A percentile compares a stretch with the other conserved stretches of the same genome.
Evolutionary conservation across 1,140 invertebrate genomes (phyloP).

Genomic region (Planococcus citri): DNA sequence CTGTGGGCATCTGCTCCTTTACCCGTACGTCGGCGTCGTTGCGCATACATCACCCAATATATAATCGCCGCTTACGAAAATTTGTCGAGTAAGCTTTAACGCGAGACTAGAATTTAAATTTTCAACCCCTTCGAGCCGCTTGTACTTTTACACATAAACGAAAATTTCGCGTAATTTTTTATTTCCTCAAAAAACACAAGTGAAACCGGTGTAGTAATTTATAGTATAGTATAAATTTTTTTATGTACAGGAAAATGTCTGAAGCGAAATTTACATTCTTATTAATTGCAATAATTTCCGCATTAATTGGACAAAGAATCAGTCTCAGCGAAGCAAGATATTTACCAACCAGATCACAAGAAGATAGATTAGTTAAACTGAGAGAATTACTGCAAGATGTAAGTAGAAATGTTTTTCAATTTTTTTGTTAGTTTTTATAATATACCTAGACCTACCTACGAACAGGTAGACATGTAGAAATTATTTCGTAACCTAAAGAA

Average conservation of each 20-base stretch:
- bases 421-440: too few species aligned
- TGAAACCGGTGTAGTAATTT: not conserved
- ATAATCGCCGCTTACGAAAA: not conserved
- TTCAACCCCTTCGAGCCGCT: not conserved
- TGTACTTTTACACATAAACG: not conserved
- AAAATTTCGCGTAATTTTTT: not conserved
- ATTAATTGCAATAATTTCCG: not conserved
- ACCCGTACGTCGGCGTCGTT: too few species aligned
- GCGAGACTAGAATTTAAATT: not conserved
- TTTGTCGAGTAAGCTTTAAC: not conserved
- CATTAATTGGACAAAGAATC: constrained; percentile 14
- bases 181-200: too few species aligned
- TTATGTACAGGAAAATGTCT: not conserved
- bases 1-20: too few species aligned
- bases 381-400: constrained; percentile 34
- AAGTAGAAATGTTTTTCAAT: constrained; percentile 25
- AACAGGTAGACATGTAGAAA: too few species aligned
- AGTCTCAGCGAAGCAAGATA: constrained; percentile 29
- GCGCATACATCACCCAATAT: too few species aligned
- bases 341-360: constrained; percentile 33
- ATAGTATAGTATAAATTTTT: not conserved
- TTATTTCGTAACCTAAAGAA: too few species aligned
- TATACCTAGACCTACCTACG: too few species aligned
- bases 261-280: not conserved
- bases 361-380: constrained; percentile 32